Base-by-base conservation (phyloP, 1,140 invertebrate genomes). In the Drosophila subobscura region DNA sequence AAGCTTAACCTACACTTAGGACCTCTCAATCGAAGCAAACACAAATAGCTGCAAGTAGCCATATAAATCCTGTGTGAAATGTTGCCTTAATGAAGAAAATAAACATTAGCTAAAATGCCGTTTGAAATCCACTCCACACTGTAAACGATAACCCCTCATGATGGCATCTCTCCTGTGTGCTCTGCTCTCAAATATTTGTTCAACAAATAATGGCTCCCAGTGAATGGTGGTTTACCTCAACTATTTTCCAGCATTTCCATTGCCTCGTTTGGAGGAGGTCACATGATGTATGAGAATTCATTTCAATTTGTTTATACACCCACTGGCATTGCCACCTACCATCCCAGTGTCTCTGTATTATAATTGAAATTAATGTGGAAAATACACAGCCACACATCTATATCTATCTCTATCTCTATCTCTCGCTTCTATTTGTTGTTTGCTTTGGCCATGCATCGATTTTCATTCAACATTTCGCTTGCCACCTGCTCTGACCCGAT, bases 271-370 rank as follows among this genome's bases (percentile, higher is more conserved):
- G 65, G 53, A 51, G 58, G 65, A 51, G 66, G 65, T 71, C 67
- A 71, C 67, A 67, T 71, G 67, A 71, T 71, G 67, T 51, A 71
- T 71, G 65, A 37, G 10, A 71, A 71, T 71, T 51, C 29, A 57
- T 70, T 71, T 70, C 65, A 70, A 71, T 70, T 68, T 71, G 65
- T 59, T 70, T 71, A 33, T 37, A 10, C 33, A 37, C 33, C 33
- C 33, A 37, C 10, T 12, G 33, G 10, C 33, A 37, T 10, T 12
- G 33, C 40, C 41, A 29, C 8, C 23, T 20, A 29, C 65, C 29
- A 50, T 40, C 65, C 67, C 14, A 41, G 10, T 56, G 29, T 59
- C 25, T 51, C 37, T 33, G 22, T 45, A 14, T 60, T 60, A 58
- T 56, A 68, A 68, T 68, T 51, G 25, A 72, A 72, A 72, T 72